These are phyloP conservation scores for Diabrotica virgifera DNA, from an alignment of 1,140 invertebrate genomes.

Conservation along the genomic window DNA sequence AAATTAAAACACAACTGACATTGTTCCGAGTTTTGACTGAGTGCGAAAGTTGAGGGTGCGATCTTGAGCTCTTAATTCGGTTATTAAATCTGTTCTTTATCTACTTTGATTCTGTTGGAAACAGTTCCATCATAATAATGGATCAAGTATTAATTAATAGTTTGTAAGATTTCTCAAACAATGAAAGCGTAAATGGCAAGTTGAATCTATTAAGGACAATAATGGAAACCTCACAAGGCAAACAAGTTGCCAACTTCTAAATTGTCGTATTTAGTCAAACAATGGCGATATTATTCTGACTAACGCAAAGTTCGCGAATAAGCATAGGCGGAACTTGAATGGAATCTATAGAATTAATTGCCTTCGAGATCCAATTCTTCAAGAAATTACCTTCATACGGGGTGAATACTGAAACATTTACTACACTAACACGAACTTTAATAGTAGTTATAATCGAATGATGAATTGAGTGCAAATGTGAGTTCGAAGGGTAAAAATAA, in stretches of 20 bases:
- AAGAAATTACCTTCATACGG: background rate
- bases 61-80: slow-evolving; percentile 6
- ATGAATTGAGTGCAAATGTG: no score
- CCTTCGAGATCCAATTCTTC: background rate
- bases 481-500: no score
- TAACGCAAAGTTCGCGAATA: slow-evolving; percentile 30
- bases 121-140: slow-evolving; percentile 25
- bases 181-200: slow-evolving; percentile 45
- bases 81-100: slow-evolving; percentile 17
- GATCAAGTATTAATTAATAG: slow-evolving; percentile 42
- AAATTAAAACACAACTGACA: slow-evolving; percentile 6
- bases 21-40: background rate
- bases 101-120: slow-evolving; percentile 5
- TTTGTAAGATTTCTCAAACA: slow-evolving; percentile 43
- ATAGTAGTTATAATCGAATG: no score
- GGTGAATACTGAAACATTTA: no score
- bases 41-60: background rate
- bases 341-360: slow-evolving; percentile 1
- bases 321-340: slow-evolving; percentile 11
- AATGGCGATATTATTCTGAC: slow-evolving; percentile 45
- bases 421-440: no score
- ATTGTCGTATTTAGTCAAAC: slow-evolving; percentile 50
- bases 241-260: slow-evolving; percentile 49
- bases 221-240: slow-evolving; percentile 46
- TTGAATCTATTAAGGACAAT: slow-evolving; percentile 44